Evolutionary conservation across 2,113 vertebrate genomes (phyloP).

Genomic region (Grantiella picta): DNA sequence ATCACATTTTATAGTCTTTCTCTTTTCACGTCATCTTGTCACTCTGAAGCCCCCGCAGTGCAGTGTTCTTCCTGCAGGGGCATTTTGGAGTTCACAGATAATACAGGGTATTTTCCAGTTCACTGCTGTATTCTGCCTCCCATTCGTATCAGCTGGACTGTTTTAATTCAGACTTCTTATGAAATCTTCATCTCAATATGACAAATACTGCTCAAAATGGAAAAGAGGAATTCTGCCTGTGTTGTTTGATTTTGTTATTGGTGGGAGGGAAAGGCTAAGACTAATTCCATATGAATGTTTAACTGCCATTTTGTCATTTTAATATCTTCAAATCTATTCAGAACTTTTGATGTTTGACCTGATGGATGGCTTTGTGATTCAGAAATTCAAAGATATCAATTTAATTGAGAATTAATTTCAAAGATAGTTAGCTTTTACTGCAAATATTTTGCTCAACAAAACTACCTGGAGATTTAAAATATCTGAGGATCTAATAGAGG

Average conservation of each 20-base stretch:
- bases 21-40: neutral
- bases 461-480: neutral
- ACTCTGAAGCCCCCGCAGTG: neutral
- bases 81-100: slow-evolving; percentile 46
- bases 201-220: neutral
- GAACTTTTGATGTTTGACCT: neutral
- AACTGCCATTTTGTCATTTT: neutral
- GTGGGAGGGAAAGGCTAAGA: neutral
- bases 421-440: neutral
- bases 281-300: neutral
- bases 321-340: neutral
- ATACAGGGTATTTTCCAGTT: neutral
- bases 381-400: neutral
- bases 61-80: neutral
- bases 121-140: neutral
- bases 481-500: neutral
- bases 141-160: neutral
- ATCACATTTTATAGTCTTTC: slow-evolving; percentile 13
- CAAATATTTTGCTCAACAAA: neutral
- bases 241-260: neutral
- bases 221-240: neutral
- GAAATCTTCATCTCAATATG: neutral
- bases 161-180: neutral
- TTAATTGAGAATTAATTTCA: neutral
- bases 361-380: neutral